Conservation (phyloP, 2,888 invertebrate species). For the Agrotis exclamationis region DNA sequence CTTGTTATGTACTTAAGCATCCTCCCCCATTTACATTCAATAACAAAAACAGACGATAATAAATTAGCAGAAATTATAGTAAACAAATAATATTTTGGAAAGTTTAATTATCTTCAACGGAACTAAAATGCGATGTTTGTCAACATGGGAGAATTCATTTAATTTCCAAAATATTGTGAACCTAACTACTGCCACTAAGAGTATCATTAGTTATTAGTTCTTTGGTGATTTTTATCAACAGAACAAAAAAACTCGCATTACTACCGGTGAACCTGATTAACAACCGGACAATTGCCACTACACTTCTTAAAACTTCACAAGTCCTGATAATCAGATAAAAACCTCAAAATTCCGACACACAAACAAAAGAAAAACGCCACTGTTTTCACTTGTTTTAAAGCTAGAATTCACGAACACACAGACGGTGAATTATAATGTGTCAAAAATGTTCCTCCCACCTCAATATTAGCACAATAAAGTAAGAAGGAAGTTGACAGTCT, state of each 20-base stretch:
- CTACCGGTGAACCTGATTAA: no score
- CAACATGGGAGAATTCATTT: not conserved
- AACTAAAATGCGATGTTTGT: not conserved
- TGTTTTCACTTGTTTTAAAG: not conserved
- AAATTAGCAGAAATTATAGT: not conserved
- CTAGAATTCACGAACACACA: not conserved
- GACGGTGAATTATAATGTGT: not conserved
- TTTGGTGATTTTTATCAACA: no score
- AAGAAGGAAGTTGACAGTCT: conserved; percentile 10
- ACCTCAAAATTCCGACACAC: no score
- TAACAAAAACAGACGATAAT: conserved; percentile 43
- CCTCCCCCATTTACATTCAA: not conserved
- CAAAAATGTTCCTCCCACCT: not conserved
- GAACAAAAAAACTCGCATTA: no score
- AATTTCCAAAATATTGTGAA: no score
- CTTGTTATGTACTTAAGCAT: not conserved
- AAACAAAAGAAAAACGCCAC: conserved; percentile 5
- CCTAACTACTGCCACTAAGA: no score
- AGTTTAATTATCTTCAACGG: conserved; percentile 1
- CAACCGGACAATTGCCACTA: no score
- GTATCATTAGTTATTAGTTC: no score
- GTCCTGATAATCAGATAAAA: no score
- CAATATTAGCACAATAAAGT: not conserved
- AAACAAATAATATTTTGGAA: conserved; percentile 20
- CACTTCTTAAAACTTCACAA: not conserved